Evolutionary conservation across 2,797 vertebrate species (phyloP).

Genomic region (Sylvia borin): DNA sequence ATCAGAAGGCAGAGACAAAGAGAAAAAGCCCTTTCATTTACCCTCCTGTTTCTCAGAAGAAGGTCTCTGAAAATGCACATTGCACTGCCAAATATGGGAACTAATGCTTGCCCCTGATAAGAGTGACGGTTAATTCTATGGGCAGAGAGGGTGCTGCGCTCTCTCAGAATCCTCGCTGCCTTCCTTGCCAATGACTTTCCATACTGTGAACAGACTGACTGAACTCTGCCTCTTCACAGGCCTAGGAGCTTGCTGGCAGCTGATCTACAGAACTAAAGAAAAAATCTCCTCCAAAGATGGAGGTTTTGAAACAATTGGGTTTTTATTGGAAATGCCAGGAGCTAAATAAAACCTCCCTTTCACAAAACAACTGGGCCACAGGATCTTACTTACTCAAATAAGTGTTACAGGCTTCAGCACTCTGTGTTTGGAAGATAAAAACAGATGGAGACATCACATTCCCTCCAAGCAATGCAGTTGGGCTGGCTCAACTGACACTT

Average conservation of each 20-base stretch:
- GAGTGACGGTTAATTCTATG: not conserved
- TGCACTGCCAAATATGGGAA: not conserved
- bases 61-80: not conserved
- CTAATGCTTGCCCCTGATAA: conserved; percentile 5
- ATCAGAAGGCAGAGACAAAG: not conserved
- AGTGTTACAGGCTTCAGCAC: not conserved
- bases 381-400: not conserved
- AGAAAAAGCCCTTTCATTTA: not conserved
- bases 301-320: not conserved
- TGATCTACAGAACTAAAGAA: not conserved
- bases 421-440: not conserved
- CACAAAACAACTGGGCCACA: not conserved
- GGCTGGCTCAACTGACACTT: not conserved
- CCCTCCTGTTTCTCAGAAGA: not conserved
- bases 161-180: not conserved
- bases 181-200: not conserved
- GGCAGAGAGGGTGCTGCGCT: not conserved
- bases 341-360: not conserved
- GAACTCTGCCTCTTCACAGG: not conserved
- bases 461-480: not conserved
- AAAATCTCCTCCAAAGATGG: not conserved
- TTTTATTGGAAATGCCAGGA: not conserved
- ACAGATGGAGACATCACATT: not conserved
- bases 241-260: not conserved
- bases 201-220: not conserved